Conservation (phyloP, 2,888 invertebrate species). For the Sphaerolaimus hirsutus region DNA sequence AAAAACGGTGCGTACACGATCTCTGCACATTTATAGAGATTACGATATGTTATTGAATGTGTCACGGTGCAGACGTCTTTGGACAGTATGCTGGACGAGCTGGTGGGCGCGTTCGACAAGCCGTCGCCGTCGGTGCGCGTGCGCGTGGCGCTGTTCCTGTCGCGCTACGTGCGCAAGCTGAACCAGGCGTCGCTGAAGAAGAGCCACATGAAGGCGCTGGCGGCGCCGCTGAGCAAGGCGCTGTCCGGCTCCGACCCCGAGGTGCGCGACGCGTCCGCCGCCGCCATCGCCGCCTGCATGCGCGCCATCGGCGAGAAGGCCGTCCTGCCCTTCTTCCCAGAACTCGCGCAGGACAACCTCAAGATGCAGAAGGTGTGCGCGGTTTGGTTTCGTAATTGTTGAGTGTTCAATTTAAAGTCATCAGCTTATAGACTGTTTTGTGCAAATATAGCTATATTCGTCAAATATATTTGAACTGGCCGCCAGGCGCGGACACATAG, state of each 20-base stretch:
- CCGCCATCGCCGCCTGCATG: slow-evolving; percentile 73
- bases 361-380: slow-evolving; percentile 54
- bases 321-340: slow-evolving; percentile 56
- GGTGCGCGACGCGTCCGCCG: slow-evolving; percentile 71
- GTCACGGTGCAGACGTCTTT: slow-evolving; percentile 45
- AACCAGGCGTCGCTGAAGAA: slow-evolving; percentile 26
- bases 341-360: slow-evolving; percentile 47
- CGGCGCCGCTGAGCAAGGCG: slow-evolving; percentile 16
- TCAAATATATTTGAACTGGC: too few relatives aligned
- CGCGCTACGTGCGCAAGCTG: slow-evolving; percentile 9
- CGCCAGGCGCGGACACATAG: too few relatives aligned
- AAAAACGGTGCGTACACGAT: slow-evolving; percentile 39
- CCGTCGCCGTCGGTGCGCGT: slow-evolving; percentile 30
- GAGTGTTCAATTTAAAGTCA: neutral
- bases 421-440: too few relatives aligned
- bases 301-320: slow-evolving; percentile 77
- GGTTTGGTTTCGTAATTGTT: neutral
- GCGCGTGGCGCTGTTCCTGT: slow-evolving; percentile 24
- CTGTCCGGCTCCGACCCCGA: slow-evolving; percentile 44
- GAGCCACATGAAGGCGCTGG: slow-evolving; percentile 29
- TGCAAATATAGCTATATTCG: too few relatives aligned
- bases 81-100: slow-evolving; percentile 42
- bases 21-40: too few relatives aligned
- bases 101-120: slow-evolving; percentile 48
- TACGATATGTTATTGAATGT: too few relatives aligned